phyloP scores from a whole-genome alignment of 2,888 invertebrate genomes.

The Synanthedon myopaeformis region DNA sequence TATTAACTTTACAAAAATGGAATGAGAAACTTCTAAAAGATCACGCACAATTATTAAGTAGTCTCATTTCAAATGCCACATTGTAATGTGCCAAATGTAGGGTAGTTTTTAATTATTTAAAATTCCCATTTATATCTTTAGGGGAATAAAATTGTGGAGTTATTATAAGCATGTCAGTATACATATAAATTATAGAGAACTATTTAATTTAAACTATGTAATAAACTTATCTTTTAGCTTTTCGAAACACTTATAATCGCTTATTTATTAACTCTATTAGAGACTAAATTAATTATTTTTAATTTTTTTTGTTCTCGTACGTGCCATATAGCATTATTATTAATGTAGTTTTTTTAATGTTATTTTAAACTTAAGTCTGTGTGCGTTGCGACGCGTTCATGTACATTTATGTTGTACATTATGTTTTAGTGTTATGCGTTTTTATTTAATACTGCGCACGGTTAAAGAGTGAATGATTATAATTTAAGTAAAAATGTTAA shows the following conservation, averaged over 20 bases:
- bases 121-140: neutral
- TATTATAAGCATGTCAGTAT: neutral
- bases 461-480: constrained; percentile 11
- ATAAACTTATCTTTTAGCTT: no score
- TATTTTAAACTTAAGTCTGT: constrained; percentile 23
- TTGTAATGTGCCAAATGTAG: constrained; percentile 2
- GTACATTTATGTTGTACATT: constrained; percentile 52
- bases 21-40: constrained; percentile 1
- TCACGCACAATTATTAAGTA: constrained; percentile 8
- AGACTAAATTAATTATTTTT: no score
- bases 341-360: neutral
- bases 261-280: no score
- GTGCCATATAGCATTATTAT: neutral
- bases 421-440: constrained; percentile 20
- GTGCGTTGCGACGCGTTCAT: constrained; percentile 63
- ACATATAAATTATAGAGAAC: no score
- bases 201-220: no score
- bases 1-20: neutral
- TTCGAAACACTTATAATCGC: no score
- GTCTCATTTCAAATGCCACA: neutral
- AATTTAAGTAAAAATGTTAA: constrained; percentile 20
- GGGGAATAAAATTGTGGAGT: neutral
- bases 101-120: neutral
- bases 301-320: neutral
- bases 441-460: constrained; percentile 10